These are phyloP conservation scores for Bombus consobrinus DNA, from an alignment of 1,140 invertebrate species.

Conservation along the genomic window DNA sequence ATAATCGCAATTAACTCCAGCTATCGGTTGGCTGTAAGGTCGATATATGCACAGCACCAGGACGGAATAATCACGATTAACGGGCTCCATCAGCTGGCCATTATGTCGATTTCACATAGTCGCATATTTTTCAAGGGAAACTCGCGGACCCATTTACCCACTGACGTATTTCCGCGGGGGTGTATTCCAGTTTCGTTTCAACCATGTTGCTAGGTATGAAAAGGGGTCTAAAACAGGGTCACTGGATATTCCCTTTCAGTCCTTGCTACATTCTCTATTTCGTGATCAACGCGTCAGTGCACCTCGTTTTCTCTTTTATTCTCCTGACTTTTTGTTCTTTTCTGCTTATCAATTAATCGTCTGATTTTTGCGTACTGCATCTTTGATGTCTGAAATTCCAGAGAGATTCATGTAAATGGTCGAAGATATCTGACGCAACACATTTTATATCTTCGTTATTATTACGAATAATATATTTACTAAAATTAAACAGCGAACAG, in stretches of 20 bases:
- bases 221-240: constrained; percentile 24
- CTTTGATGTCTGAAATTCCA: no score
- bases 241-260: constrained; percentile 37
- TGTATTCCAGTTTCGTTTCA: constrained; percentile 25
- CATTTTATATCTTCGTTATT: no score
- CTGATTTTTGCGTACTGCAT: no score
- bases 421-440: no score
- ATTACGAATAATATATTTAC: no score
- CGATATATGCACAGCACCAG: neutral
- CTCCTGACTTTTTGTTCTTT: neutral
- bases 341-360: neutral
- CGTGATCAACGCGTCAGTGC: constrained; percentile 10
- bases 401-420: no score
- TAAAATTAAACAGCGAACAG: no score
- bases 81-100: neutral
- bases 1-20: constrained; percentile 29
- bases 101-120: constrained; percentile 2
- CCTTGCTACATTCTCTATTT: constrained; percentile 13
- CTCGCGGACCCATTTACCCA: constrained; percentile 10
- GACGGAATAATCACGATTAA: constrained; percentile 38
- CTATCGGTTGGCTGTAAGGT: neutral
- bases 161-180: constrained; percentile 14
- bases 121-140: constrained; percentile 9
- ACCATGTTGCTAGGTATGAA: constrained; percentile 20
- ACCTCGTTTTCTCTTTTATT: neutral